Conservation (phyloP, 1,140 invertebrate species). For the Sycophaga agraensis region DNA sequence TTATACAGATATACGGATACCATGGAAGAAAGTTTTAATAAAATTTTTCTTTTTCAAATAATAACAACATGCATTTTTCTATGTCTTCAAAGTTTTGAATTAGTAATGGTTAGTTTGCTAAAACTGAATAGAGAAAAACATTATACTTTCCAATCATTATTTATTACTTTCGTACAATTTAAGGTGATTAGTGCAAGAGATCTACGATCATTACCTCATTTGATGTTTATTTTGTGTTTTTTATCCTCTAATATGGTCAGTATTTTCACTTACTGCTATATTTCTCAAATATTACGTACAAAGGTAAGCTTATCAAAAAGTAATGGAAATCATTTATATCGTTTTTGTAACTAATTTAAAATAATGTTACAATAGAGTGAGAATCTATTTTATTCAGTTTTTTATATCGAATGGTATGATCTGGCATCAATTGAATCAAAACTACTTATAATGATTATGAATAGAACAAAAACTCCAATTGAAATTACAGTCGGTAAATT, state of each 20-base stretch:
- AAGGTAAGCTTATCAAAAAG: too few relatives aligned
- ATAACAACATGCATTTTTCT: neutral
- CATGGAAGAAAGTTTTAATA: constrained; percentile 25
- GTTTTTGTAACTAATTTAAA: too few relatives aligned
- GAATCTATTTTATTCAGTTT: constrained; percentile 36
- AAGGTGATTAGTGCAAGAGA: too few relatives aligned
- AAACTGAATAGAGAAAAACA: too few relatives aligned
- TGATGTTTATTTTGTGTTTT: too few relatives aligned
- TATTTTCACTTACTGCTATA: too few relatives aligned
- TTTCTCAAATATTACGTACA: too few relatives aligned
- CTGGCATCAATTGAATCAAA: constrained; percentile 41
- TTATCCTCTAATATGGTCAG: too few relatives aligned
- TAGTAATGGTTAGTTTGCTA: constrained; percentile 27
- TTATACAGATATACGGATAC: constrained; percentile 15
- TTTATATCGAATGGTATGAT: constrained; percentile 49
- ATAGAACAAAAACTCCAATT: constrained; percentile 36
- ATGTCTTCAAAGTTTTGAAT: constrained; percentile 26
- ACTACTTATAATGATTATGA: constrained; percentile 42
- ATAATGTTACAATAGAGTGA: constrained; percentile 9
- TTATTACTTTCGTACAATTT: too few relatives aligned
- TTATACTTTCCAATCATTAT: too few relatives aligned
- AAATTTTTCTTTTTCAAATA: constrained; percentile 26
- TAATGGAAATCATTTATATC: too few relatives aligned
- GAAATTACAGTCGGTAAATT: constrained; percentile 54
- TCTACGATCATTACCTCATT: too few relatives aligned